phyloP scores from a whole-genome alignment of 2,113 vertebrate genomes.

The Dicrurus megarhynchus region DNA sequence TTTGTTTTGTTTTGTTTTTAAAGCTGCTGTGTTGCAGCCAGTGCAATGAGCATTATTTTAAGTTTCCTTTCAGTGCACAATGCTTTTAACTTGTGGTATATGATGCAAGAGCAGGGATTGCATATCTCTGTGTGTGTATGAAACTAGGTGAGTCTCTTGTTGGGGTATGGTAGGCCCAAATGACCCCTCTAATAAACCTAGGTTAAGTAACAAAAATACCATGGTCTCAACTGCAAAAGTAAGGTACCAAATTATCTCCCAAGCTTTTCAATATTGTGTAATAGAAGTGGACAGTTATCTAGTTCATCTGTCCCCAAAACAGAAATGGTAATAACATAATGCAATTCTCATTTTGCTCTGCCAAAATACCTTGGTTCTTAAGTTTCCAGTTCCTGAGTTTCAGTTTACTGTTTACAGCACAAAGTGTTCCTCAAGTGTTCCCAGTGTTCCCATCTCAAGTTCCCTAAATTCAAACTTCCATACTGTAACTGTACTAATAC shows the following conservation, averaged over 20 bases:
- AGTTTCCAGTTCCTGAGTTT: not conserved
- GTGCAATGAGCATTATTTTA: not conserved
- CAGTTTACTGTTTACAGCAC: not conserved
- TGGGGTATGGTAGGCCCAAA: not conserved
- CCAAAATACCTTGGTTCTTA: not conserved
- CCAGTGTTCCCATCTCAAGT: not conserved
- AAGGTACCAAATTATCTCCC: not conserved
- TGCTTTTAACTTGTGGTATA: not conserved
- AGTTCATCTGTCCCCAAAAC: not conserved
- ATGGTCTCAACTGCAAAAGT: not conserved
- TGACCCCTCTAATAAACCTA: not conserved
- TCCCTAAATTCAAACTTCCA: not conserved
- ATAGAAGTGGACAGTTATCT: not conserved
- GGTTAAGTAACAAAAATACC: not conserved
- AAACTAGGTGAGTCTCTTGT: not conserved
- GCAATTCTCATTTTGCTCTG: not conserved
- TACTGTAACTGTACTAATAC: not conserved
- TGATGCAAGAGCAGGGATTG: not conserved
- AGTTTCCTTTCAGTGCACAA: not conserved
- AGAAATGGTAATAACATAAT: not conserved
- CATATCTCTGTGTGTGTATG: too few species aligned
- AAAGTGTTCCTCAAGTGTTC: not conserved
- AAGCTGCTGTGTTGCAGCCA: not conserved
- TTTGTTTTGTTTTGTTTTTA: not conserved
- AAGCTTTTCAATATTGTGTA: not conserved